Base-by-base conservation (phyloP, 2,113 vertebrate species). In the Ramphastos sulfuratus region DNA sequence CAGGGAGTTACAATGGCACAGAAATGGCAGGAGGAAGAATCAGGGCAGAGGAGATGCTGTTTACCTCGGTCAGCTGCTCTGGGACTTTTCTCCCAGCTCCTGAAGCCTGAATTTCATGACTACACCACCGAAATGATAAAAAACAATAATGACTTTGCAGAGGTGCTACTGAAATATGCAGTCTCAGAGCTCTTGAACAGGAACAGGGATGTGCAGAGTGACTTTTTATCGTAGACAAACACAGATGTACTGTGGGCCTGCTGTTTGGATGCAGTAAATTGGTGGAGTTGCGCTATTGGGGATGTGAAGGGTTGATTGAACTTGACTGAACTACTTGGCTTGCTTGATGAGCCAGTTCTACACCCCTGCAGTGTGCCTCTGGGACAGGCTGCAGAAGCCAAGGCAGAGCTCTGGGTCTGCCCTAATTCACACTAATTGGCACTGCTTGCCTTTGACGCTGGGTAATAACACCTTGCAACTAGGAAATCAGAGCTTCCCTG, bases 61-160 rank as follows among this genome's bases (percentile, higher is more conserved):
- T 95, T 81, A 91, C 82, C 76, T 75, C 12, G 0, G 24, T 12
- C 0, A 0, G 27, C 67, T 84, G 50, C 66, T 92, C 39, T 23
- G 73, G 31, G 83, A 44, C 54, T 75, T 95, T 73, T 39, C 65
- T 67, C 25, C 39, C 24, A 9, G 15, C 14, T 73, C 42, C 46
- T 78, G 61, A 81, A 76, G 59, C 42, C 50, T 19, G 17, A 86
- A 72, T 93, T 94, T 94, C 92, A 84, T 82, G 88, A 72, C 72
- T 78, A 75, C 90, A 92, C 61, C 63, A 79, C 85, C 63, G 61
- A 79, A 79, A 91, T 82, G 31, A 86, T 63, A 79, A 92, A 83
- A 83, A 89, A 67, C 82, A 94, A 88, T 61, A 90, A 73, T 44
- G 80, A 4, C 44, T 87, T 85, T 87, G 27, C 77, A 86, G 85